Base-by-base conservation (phyloP, 1,140 invertebrate genomes). In the Orius insidiosus region DNA sequence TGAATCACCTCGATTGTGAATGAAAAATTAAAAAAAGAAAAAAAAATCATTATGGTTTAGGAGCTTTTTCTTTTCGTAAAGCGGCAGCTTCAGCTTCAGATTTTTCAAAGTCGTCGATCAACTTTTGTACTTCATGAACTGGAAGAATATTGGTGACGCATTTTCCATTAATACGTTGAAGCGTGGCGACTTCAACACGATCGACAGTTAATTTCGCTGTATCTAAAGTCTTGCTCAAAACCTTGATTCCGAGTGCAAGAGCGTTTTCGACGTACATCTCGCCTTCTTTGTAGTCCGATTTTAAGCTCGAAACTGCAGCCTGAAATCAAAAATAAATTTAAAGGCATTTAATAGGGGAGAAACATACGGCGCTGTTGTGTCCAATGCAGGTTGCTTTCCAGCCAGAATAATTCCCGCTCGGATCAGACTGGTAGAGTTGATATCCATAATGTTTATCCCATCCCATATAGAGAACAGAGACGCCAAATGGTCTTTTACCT, bases 311-410 rank as follows among this genome's bases (percentile, higher is more conserved):
- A 18, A 98, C 84, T 16, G 95, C 95, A 53, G 92, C 83, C 75
- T 24, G 24, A 7, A 24, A 24, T 24, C 24, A 7, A 24, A 24
- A 7, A 24, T 24, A 7, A 24, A 24, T 24, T 24, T 24, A 7
- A 24, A 24, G 24, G 3, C n/a, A n/a, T n/a, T n/a, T n/a, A n/a
- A n/a, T n/a, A n/a, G n/a, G n/a, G n/a, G n/a, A n/a, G n/a, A 7
- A 24, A 24, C 24, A 4, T 24, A 24, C 24, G 3, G 88, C 84
- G 64, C 90, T 93, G 63, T 98, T 98, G 60, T 96, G 97, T 40
- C 96, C 96, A 61, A 99, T 98, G 62, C 95, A 99, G 13, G 96
- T 98, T 1, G 95, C 95, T 66, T 98, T 98, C 95, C 95, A 98
- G 2, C 96, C 96, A 54, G 92, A 88, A 66, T 98, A 99, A 66